These are phyloP conservation scores for Euschistus heros DNA, from an alignment of 1,140 invertebrate genomes.

Conservation along the genomic window DNA sequence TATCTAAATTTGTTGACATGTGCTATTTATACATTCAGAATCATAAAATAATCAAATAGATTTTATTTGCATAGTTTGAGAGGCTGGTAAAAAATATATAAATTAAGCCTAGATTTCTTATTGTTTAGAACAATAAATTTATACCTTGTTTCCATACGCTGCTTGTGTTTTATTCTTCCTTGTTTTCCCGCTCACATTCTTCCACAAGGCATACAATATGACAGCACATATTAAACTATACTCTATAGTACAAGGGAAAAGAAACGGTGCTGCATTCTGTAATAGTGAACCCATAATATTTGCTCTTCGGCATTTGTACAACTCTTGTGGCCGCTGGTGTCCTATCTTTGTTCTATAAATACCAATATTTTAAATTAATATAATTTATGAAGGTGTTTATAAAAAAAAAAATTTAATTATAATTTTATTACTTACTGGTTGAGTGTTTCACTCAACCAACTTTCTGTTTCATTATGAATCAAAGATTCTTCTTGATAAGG, in stretches of 20 bases:
- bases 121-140: conserved; percentile 49
- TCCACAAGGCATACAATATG: conserved; percentile 91
- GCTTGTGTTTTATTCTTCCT: not conserved
- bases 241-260: conserved; percentile 94
- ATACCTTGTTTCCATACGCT: conserved; percentile 34
- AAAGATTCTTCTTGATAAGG: too few species aligned
- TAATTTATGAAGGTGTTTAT: too few species aligned
- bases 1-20: too few species aligned
- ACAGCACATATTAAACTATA: conserved; percentile 93
- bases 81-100: too few species aligned
- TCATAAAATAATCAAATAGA: too few species aligned
- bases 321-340: conserved; percentile 70
- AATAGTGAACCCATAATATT: conserved; percentile 88
- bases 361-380: not conserved
- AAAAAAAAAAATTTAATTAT: too few species aligned
- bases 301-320: conserved; percentile 77
- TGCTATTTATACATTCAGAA: too few species aligned
- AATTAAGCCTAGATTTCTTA: too few species aligned
- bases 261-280: conserved; percentile 71
- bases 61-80: too few species aligned
- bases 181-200: conserved; percentile 60
- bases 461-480: too few species aligned
- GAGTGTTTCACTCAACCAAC: too few species aligned
- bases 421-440: too few species aligned
- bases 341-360: conserved; percentile 49